These are phyloP conservation scores for Tenrec ecaudatus DNA, from an alignment of 2,113 vertebrate species.

Conservation along the genomic window DNA sequence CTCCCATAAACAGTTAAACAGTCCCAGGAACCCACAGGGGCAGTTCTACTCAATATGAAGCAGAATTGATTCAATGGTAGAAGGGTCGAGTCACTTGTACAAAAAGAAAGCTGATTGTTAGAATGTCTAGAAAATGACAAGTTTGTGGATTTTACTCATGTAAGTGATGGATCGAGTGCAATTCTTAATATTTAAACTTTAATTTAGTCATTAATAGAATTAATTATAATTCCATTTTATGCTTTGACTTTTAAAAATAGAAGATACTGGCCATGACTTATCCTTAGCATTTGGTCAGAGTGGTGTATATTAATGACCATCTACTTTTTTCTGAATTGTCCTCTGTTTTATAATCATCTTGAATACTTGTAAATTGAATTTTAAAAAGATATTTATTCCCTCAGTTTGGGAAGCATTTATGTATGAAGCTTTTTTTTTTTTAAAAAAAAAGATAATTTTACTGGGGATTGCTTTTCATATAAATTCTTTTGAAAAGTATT, in stretches of 20 bases:
- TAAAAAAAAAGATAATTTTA: too few relatives aligned
- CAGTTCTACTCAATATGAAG: too few relatives aligned
- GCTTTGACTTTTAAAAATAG: neutral
- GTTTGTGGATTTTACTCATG: neutral
- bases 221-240: neutral
- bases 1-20: too few relatives aligned
- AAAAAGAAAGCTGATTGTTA: neutral
- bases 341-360: neutral
- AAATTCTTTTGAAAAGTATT: too few relatives aligned
- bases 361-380: conserved; percentile 12
- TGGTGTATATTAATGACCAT: neutral
- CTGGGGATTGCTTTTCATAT: too few relatives aligned
- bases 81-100: too few relatives aligned
- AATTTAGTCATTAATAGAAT: conserved; percentile 14
- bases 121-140: neutral
- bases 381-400: neutral
- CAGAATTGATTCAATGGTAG: too few relatives aligned
- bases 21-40: too few relatives aligned
- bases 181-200: conserved; percentile 4
- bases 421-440: too few relatives aligned
- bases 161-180: neutral
- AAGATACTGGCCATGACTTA: neutral
- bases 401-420: neutral
- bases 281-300: neutral
- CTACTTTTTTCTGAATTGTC: neutral